Conservation (phyloP, 2,888 invertebrate species). For the Oligia latruncula region DNA sequence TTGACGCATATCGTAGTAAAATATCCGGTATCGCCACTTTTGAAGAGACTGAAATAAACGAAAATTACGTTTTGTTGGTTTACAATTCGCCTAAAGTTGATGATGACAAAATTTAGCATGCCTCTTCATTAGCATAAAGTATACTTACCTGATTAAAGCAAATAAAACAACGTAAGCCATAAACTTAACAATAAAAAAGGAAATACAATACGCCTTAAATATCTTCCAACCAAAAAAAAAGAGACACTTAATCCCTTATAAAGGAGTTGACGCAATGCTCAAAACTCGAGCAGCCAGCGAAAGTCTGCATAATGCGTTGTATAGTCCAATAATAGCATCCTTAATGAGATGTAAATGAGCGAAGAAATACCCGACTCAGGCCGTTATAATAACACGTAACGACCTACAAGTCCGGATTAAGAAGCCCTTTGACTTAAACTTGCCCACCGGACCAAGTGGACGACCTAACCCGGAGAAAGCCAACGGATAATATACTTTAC, state of each 20-base stretch:
- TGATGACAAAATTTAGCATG: not conserved
- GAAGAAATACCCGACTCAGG: constrained; percentile 87
- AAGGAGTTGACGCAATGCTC: constrained; percentile 64
- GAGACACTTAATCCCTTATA: constrained; percentile 51
- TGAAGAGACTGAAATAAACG: not conserved
- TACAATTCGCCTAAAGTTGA: not conserved
- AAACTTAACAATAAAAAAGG: constrained; percentile 13
- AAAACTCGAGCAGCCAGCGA: constrained; percentile 65
- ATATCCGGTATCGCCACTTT: not conserved
- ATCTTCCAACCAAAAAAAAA: constrained; percentile 31
- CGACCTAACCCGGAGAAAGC: constrained; percentile 70
- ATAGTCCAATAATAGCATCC: constrained; percentile 86
- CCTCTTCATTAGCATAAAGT: not conserved
- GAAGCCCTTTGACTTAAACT: constrained; percentile 90
- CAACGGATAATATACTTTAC: constrained; percentile 70
- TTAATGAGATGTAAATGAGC: constrained; percentile 91
- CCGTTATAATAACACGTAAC: constrained; percentile 91
- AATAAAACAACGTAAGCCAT: not conserved
- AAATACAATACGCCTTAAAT: constrained; percentile 48
- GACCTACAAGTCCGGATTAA: constrained; percentile 90
- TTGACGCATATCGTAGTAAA: not conserved
- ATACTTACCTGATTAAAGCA: not conserved
- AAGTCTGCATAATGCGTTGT: constrained; percentile 76
- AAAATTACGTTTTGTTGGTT: not conserved
- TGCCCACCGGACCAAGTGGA: constrained; percentile 81